These are phyloP conservation scores for Electrona antarctica DNA, from an alignment of 2,113 vertebrate species.

Conservation along the genomic window DNA sequence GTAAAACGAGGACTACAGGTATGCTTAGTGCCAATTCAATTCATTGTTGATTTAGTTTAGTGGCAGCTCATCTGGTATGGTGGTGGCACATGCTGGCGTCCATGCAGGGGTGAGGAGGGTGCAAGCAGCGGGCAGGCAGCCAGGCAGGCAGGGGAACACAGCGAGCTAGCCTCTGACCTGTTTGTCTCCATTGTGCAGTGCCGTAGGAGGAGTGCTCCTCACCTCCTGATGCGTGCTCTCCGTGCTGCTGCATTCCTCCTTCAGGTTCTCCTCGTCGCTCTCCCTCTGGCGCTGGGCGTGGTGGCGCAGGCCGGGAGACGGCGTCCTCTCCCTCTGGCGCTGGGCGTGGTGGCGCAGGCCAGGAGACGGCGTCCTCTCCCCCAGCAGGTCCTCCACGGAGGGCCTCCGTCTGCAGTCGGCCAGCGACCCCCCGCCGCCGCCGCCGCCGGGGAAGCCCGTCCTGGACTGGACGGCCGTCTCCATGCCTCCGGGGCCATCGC, in stretches of 20 bases:
- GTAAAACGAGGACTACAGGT: too few relatives aligned
- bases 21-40: too few relatives aligned
- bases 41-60: too few relatives aligned
- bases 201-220: conserved; percentile 62
- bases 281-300: conserved; percentile 70
- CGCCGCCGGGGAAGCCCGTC: conserved; percentile 48
- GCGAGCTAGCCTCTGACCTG: conserved; percentile 61
- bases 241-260: conserved; percentile 94
- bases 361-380: conserved; percentile 32
- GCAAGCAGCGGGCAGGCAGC: conserved; percentile 21
- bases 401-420: conserved; percentile 41
- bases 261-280: conserved; percentile 90
- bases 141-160: conserved; percentile 1
- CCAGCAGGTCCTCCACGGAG: conserved; percentile 50
- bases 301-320: conserved; percentile 13
- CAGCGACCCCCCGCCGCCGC: not conserved
- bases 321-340: conserved; percentile 53
- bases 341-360: not conserved
- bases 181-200: conserved; percentile 70
- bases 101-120: not conserved
- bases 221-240: conserved; percentile 97
- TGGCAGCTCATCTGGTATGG: too few relatives aligned
- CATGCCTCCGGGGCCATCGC: conserved; percentile 52
- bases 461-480: conserved; percentile 49
- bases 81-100: too few relatives aligned